Conservation (phyloP, 2,888 invertebrate species). For the Cephus sareptanus region DNA sequence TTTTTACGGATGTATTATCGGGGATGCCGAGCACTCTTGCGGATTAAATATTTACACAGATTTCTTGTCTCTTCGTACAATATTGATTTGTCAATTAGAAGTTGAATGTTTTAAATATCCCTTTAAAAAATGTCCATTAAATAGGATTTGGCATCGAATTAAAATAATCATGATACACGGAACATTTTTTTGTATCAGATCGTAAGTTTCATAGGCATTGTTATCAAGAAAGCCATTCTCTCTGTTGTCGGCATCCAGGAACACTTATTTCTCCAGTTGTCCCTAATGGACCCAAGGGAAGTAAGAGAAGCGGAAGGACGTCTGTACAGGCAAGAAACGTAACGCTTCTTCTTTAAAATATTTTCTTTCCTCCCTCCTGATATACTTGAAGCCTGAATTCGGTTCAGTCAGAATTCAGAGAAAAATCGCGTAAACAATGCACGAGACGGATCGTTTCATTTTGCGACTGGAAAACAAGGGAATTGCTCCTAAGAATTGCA, state of each 20-base stretch:
- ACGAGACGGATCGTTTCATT: background rate
- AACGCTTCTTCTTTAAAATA: background rate
- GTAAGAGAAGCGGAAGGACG: background rate
- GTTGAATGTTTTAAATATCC: background rate
- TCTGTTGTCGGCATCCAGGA: background rate
- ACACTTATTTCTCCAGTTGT: background rate
- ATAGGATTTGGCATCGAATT: background rate
- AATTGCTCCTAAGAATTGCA: background rate
- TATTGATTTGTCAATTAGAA: background rate
- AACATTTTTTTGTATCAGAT: background rate
- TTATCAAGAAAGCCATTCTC: background rate
- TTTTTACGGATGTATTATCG: background rate
- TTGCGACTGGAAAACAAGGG: background rate
- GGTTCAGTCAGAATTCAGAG: background rate
- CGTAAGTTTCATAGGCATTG: background rate
- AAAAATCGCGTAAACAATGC: background rate
- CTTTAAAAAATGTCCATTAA: background rate
- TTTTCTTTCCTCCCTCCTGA: background rate
- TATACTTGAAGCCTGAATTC: background rate
- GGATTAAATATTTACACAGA: background rate
- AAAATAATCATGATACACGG: background rate
- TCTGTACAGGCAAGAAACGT: background rate
- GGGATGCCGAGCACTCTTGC: background rate
- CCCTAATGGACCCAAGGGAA: background rate
- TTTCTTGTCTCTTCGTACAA: background rate